Evolutionary conservation across 2,888 invertebrate species (phyloP).

Genomic region (Callosobruchus maculatus): DNA sequence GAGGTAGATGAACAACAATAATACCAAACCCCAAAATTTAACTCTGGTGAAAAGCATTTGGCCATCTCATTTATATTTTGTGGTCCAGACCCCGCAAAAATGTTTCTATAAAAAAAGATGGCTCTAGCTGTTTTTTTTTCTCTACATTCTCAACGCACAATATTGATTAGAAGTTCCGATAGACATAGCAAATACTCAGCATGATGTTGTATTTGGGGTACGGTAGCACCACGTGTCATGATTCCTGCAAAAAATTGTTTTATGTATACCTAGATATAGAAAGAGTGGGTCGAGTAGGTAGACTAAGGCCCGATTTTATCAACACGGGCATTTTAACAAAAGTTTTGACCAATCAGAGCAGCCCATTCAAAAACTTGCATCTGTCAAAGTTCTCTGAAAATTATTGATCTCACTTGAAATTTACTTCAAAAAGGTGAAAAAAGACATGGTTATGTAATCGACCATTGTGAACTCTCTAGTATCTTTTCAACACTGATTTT

Average conservation of each 20-base stretch:
- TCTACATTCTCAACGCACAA: background rate
- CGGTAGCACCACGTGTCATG: background rate
- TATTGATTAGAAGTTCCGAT: background rate
- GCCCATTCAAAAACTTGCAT: too few species aligned
- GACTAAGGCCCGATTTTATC: too few species aligned
- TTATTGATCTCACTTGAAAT: too few species aligned
- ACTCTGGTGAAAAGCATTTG: conserved; percentile 46
- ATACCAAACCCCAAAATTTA: conserved; percentile 48
- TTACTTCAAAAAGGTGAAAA: too few species aligned
- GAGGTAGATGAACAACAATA: conserved; percentile 46
- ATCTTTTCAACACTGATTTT: too few species aligned
- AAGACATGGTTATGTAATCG: too few species aligned
- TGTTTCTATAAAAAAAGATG: background rate
- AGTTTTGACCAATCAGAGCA: too few species aligned
- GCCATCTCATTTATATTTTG: conserved; percentile 28
- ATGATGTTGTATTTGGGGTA: background rate
- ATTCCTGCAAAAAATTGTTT: background rate
- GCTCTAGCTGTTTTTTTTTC: background rate
- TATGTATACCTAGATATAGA: too few species aligned
- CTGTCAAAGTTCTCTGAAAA: too few species aligned
- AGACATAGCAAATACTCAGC: background rate
- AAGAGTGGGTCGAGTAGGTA: too few species aligned
- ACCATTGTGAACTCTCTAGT: too few species aligned
- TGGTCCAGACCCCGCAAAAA: background rate
- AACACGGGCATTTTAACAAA: too few species aligned